Percentiles rank a stretch among this genome's conserved stretches.
Evolutionary conservation across 2,113 vertebrate species (phyloP).

Genomic region (Haliaeetus leucogaster): DNA sequence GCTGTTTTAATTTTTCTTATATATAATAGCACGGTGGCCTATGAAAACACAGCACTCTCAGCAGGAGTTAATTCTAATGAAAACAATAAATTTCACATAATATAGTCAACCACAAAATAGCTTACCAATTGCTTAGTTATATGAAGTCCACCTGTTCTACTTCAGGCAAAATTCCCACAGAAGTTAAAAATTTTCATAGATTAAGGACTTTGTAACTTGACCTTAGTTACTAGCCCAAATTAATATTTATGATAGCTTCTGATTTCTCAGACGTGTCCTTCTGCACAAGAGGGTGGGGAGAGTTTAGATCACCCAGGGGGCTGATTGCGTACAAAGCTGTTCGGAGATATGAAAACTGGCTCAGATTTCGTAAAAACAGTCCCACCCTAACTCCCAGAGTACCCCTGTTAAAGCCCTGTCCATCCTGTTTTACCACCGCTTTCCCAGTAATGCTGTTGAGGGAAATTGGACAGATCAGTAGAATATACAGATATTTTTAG

Average conservation of each 20-base stretch:
- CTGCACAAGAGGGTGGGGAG: neutral
- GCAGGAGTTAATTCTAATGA: neutral
- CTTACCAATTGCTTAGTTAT: neutral
- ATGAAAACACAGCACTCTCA: neutral
- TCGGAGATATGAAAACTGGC: neutral
- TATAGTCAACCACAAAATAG: neutral
- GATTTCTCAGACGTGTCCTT: neutral
- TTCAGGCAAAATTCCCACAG: neutral
- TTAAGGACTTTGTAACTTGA: neutral
- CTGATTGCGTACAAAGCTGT: neutral
- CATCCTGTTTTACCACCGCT: neutral
- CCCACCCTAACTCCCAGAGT: neutral
- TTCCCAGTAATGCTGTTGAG: neutral
- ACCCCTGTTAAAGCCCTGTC: neutral
- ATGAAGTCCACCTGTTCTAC: neutral
- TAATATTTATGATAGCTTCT: neutral
- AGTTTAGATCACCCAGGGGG: neutral
- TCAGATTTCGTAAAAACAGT: neutral
- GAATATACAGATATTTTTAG: neutral
- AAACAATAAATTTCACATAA: neutral
- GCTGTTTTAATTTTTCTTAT: neutral
- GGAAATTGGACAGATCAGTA: neutral
- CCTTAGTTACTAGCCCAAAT: neutral
- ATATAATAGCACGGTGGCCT: neutral
- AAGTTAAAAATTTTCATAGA: neutral